Base-by-base conservation (phyloP, 2,888 invertebrate species). In the Unio delphinus region DNA sequence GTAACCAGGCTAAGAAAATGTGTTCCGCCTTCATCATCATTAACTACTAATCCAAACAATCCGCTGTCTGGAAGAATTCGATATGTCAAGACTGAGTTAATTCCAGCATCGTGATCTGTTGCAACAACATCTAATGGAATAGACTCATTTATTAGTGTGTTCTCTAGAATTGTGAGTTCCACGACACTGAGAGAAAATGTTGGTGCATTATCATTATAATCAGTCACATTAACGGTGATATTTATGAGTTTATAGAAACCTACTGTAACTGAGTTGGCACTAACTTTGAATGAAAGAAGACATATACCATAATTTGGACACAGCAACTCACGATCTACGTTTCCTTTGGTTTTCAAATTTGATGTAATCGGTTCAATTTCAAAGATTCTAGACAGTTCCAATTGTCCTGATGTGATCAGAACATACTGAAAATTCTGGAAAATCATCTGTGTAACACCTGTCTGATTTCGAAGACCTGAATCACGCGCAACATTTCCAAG, bases 121-220 rank as follows among this genome's bases (percentile, higher is more conserved):
- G 69, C 72, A 7, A 34, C 34, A 5, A 83, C 81, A 7, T 80
- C 81, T 1, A 84, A 69, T 4, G 78, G 74, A 65, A 80, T 79
- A 8, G 73, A 67, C 3, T 76, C 69, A 6, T 65, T 68, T 17
- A 74, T 45, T 45, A 72, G 58, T n/a, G 68, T 69, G 18, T 68
- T 73, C 67, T 81, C 81, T 18, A 72, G 71, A 61, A 82, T 77
- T 8, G 72, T 62, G 18, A 83, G 60, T 28, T 68, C 71, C 18
- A 80, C 74, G 18, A 63, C 67, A 7, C 60, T 63, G 8, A 77
- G 61, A 23, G 96, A 94, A 90, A 99, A 99, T 20, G 93, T 94
- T 1, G 98, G 98, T 4, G 95, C 94, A 91, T 98, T 98, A 90
- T 99, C 98, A 89, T 99, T 99, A 90, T 96, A 97, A 90, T 99